These are phyloP conservation scores for Diachasmimorpha longicaudata DNA, from an alignment of 1,140 invertebrate species.

Conservation along the genomic window DNA sequence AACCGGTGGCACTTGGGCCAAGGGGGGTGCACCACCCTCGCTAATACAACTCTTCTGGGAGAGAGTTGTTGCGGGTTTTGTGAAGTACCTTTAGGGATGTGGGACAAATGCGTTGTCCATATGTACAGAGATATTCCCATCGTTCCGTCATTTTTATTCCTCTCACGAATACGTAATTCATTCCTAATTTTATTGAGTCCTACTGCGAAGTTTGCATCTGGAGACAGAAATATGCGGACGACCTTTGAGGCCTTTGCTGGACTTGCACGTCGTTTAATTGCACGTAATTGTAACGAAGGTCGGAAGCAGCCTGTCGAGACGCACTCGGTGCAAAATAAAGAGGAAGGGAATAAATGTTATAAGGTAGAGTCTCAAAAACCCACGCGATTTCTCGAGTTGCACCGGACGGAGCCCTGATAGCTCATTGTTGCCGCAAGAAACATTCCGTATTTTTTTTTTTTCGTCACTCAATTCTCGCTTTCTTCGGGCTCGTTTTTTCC, in stretches of 20 bases:
- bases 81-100: background rate
- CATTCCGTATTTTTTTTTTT: constrained; percentile 1
- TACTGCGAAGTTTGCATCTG: background rate
- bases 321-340: constrained; percentile 20
- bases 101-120: no score
- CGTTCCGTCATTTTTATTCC: no score
- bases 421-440: constrained; percentile 15
- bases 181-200: no score
- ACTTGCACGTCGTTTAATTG: constrained; percentile 48
- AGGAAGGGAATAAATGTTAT: constrained; percentile 5
- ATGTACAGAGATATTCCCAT: no score
- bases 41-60: constrained; percentile 34
- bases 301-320: constrained; percentile 52
- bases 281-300: constrained; percentile 57
- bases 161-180: no score
- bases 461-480: background rate
- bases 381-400: constrained; percentile 16
- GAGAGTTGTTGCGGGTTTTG: background rate
- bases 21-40: constrained; percentile 32
- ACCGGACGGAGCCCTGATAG: constrained; percentile 4
- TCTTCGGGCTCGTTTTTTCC: background rate
- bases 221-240: background rate
- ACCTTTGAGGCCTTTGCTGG: constrained; percentile 7
- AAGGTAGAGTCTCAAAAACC: constrained; percentile 16
- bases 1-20: constrained; percentile 24